These are phyloP conservation scores for Megaustenia siamemsis DNA, from an alignment of 2,888 invertebrate species.

Conservation along the genomic window DNA sequence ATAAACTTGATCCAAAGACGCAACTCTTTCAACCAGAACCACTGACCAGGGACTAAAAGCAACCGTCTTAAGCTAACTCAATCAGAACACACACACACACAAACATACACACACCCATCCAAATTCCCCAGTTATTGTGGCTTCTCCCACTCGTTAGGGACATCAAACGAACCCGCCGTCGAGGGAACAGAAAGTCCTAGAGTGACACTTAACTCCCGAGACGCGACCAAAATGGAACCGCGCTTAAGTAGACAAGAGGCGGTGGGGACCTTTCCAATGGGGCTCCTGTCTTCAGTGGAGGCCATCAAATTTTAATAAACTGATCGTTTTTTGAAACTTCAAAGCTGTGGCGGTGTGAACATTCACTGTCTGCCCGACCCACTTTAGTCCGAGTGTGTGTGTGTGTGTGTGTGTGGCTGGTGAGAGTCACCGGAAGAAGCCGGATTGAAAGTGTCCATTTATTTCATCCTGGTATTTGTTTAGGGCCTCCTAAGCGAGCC, in stretches of 20 bases:
- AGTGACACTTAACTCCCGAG: neutral
- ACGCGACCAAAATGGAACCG: neutral
- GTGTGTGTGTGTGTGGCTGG: too few species aligned
- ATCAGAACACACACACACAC: too few species aligned
- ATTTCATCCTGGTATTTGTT: too few species aligned
- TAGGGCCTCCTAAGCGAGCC: too few species aligned
- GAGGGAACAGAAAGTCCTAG: neutral
- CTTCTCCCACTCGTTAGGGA: neutral
- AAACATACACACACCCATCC: too few species aligned
- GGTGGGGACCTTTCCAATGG: neutral
- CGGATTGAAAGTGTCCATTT: too few species aligned
- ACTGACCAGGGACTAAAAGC: neutral
- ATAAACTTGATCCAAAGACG: neutral
- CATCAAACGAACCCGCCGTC: neutral
- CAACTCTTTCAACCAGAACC: neutral
- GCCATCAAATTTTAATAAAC: slow-evolving; percentile 27
- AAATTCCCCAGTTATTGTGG: too few species aligned
- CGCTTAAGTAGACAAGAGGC: neutral
- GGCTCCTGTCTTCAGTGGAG: neutral
- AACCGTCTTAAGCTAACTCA: neutral
- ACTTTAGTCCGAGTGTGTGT: neutral
- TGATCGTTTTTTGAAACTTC: slow-evolving; percentile 3
- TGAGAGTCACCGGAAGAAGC: too few species aligned
- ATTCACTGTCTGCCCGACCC: neutral
- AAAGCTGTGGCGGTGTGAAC: slow-evolving; percentile 17